Conservation (phyloP, 2,888 invertebrate genomes). For the Ennomos quercinarius region DNA sequence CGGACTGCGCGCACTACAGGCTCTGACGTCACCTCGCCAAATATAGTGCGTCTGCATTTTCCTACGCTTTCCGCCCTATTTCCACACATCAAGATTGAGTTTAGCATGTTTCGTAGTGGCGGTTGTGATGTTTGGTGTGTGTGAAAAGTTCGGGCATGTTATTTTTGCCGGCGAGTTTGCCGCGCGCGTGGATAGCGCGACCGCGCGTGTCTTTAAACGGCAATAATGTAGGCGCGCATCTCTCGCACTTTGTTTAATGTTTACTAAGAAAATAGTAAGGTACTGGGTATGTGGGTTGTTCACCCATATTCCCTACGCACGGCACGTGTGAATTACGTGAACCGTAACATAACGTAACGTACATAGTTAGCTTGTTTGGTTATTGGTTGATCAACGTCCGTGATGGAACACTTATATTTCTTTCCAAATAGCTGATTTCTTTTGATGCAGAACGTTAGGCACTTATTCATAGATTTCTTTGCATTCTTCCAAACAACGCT, state of each 20-base stretch:
- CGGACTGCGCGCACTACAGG: constrained; percentile 72
- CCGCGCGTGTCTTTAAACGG: constrained; percentile 81
- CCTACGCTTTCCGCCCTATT: constrained; percentile 49
- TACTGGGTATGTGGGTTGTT: constrained; percentile 43
- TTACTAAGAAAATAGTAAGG: constrained; percentile 54
- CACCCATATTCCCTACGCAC: constrained; percentile 37
- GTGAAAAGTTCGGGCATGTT: constrained; percentile 75
- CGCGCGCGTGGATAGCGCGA: constrained; percentile 59
- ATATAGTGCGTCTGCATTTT: constrained; percentile 64
- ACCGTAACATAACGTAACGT: constrained; percentile 30
- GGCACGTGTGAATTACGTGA: constrained; percentile 35
- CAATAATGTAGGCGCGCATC: constrained; percentile 62
- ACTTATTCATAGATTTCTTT: constrained; percentile 16
- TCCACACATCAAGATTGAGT: constrained; percentile 41
- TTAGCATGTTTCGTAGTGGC: constrained; percentile 36
- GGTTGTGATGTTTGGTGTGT: constrained; percentile 48
- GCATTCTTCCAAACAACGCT: constrained; percentile 26
- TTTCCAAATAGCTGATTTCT: constrained; percentile 31
- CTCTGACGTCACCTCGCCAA: constrained; percentile 73
- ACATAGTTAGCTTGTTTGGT: constrained; percentile 8
- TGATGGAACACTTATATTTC: constrained; percentile 5
- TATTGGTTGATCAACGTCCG: neutral
- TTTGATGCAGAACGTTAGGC: constrained; percentile 27
- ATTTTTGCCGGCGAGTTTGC: constrained; percentile 80
- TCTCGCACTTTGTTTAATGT: constrained; percentile 53